phyloP scores from a whole-genome alignment of 2,797 vertebrate genomes.

The Acomys russatus region DNA sequence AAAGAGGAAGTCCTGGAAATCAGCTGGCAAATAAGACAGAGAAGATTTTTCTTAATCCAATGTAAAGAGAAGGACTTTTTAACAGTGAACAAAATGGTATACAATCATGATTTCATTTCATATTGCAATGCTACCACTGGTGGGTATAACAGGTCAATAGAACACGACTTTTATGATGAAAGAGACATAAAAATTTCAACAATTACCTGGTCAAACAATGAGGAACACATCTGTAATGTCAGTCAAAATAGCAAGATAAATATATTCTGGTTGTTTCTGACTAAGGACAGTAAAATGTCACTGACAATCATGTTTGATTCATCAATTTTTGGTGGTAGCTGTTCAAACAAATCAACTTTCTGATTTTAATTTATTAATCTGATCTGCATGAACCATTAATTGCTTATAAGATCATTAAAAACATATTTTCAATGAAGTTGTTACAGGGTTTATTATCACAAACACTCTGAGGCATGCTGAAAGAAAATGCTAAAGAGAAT shows the following conservation, averaged over 20 bases:
- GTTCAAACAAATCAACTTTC: background rate
- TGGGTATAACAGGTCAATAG: background rate
- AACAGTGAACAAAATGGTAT: background rate
- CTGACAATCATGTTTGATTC: fast-evolving
- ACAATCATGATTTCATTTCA: background rate
- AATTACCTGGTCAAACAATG: background rate
- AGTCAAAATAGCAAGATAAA: background rate
- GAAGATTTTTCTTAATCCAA: background rate
- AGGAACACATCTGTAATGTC: background rate
- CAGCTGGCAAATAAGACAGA: background rate
- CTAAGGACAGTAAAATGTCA: background rate
- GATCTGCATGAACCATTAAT: background rate
- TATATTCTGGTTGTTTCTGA: background rate
- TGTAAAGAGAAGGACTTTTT: background rate
- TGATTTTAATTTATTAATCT: background rate
- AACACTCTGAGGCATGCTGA: background rate
- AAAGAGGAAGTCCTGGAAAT: background rate
- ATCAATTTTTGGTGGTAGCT: background rate
- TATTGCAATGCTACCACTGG: background rate
- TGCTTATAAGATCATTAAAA: background rate
- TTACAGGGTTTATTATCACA: background rate
- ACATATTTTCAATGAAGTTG: background rate
- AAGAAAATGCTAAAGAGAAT: background rate
- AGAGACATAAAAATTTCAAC: background rate
- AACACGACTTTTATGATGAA: background rate